These are phyloP conservation scores for Xenopus laevis DNA, from an alignment of 2,113 vertebrate species.

Conservation along the genomic window DNA sequence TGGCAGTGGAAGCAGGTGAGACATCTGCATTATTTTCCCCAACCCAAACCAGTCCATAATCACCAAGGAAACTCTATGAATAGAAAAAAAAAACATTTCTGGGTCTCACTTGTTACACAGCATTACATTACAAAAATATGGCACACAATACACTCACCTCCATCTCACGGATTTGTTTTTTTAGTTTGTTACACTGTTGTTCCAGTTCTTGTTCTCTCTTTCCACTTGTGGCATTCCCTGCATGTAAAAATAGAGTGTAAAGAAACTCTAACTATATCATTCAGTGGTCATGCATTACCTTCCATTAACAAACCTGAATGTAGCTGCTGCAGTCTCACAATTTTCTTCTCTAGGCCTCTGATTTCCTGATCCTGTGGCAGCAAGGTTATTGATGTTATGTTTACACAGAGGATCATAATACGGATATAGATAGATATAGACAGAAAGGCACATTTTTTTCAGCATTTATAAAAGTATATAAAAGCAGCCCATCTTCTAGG, in stretches of 20 bases:
- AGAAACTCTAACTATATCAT: too few relatives aligned
- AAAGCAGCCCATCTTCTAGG: too few relatives aligned
- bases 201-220: conserved; percentile 57
- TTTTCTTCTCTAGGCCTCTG: conserved; percentile 65
- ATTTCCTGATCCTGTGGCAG: conserved; percentile 71
- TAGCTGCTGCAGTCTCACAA: conserved; percentile 58
- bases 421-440: neutral
- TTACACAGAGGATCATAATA: neutral
- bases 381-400: conserved; percentile 30
- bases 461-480: too few relatives aligned
- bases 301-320: conserved; percentile 30
- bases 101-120: neutral
- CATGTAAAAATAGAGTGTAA: neutral
- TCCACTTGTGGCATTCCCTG: conserved; percentile 37
- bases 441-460: neutral
- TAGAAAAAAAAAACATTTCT: neutral
- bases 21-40: conserved; percentile 56
- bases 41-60: conserved; percentile 89
- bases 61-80: conserved; percentile 75
- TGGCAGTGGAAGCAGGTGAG: neutral
- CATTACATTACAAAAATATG: neutral
- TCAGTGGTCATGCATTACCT: neutral
- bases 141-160: conserved; percentile 67
- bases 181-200: conserved; percentile 66
- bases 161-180: conserved; percentile 82